Evolutionary conservation across 2,113 vertebrate genomes (phyloP).

Genomic region (Elgaria multicarinata): DNA sequence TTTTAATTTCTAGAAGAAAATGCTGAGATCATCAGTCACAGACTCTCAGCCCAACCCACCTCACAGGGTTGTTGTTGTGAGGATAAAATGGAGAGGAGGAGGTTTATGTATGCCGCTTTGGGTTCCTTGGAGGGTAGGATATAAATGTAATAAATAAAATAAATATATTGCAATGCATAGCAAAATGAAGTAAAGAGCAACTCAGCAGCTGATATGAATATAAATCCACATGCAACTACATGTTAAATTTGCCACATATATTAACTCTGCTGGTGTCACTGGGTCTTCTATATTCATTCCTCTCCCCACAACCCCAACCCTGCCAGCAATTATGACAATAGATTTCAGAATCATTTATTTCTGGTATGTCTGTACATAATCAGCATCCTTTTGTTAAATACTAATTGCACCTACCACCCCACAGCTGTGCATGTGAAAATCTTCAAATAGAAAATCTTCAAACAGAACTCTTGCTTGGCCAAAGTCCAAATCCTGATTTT

Average conservation of each 20-base stretch:
- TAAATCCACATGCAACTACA: conserved; percentile 37
- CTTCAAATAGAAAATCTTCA: conserved; percentile 63
- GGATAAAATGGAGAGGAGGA: too few relatives aligned
- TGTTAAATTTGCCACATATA: background rate
- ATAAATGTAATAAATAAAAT: too few relatives aligned
- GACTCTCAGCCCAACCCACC: too few relatives aligned
- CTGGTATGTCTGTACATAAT: conserved; percentile 74
- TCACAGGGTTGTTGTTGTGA: too few relatives aligned
- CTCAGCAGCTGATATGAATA: background rate
- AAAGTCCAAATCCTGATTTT: conserved; percentile 38
- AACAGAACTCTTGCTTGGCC: conserved; percentile 51
- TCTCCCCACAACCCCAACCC: conserved; percentile 38
- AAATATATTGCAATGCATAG: background rate
- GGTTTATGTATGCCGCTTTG: too few relatives aligned
- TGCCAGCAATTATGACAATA: conserved; percentile 64
- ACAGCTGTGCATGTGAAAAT: conserved; percentile 74
- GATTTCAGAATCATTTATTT: conserved; percentile 73
- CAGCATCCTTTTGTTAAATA: conserved; percentile 77
- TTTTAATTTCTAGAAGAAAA: background rate
- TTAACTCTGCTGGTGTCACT: conserved; percentile 49
- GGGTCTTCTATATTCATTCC: conserved; percentile 29
- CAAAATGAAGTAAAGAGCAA: conserved; percentile 11
- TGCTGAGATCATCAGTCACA: too few relatives aligned
- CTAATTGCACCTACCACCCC: conserved; percentile 73
- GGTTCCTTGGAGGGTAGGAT: too few relatives aligned